Evolutionary conservation across 2,113 vertebrate species (phyloP).

Genomic region (Toxostoma redivivum): DNA sequence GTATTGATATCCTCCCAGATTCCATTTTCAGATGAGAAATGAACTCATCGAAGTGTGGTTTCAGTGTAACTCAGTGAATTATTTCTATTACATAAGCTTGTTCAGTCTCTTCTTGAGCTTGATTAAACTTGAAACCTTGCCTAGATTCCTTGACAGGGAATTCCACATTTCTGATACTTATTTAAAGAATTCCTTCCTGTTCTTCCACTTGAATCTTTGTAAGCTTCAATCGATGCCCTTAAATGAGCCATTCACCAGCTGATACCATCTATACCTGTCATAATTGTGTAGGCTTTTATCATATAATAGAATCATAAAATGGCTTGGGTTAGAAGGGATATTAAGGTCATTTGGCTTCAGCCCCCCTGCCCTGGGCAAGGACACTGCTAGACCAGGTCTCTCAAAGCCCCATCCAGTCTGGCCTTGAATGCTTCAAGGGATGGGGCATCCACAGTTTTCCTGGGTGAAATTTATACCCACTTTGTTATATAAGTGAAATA

Average conservation of each 20-base stretch:
- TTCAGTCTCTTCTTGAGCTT: neutral
- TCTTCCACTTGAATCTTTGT: neutral
- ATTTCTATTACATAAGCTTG: neutral
- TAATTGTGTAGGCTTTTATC: neutral
- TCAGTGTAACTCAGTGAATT: neutral
- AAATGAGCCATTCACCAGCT: neutral
- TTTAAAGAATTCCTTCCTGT: neutral
- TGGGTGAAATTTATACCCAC: neutral
- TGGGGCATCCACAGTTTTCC: neutral
- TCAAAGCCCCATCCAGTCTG: neutral
- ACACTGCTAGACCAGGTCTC: rapidly evolving
- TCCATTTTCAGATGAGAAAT: neutral
- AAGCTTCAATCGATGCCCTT: neutral
- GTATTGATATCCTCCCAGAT: neutral
- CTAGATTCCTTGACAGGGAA: neutral
- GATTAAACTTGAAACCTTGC: neutral
- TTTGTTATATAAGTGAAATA: neutral
- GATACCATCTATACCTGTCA: neutral
- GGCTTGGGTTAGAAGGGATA: neutral
- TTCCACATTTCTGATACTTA: neutral
- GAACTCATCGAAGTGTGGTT: neutral
- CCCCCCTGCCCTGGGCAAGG: neutral
- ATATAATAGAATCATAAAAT: neutral
- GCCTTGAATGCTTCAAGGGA: neutral
- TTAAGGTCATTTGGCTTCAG: neutral